Evolutionary conservation across 1,140 invertebrate species (phyloP).

Genomic region (Cepaea nemoralis): DNA sequence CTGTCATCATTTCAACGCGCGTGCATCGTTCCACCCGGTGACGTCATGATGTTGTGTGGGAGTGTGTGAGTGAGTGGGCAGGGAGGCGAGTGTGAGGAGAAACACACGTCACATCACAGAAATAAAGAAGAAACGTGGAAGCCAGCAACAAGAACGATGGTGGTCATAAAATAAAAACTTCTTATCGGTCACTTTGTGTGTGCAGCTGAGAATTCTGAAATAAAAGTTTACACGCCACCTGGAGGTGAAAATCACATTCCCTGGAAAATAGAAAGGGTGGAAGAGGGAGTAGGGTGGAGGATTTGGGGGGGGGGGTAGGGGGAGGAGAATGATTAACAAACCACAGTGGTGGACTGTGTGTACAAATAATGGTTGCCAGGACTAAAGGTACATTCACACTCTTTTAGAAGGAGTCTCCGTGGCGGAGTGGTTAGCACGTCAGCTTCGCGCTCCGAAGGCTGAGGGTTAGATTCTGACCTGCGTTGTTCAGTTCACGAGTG

Average conservation of each 20-base stretch:
- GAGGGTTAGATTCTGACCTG: too few species aligned
- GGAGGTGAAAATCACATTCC: not conserved
- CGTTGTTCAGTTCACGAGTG: too few species aligned
- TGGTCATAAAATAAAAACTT: not conserved
- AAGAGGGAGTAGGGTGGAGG: too few species aligned
- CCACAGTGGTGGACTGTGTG: too few species aligned
- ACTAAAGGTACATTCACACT: too few species aligned
- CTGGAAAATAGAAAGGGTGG: too few species aligned
- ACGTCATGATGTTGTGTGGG: not conserved
- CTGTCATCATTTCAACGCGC: not conserved
- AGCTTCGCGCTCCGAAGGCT: too few species aligned
- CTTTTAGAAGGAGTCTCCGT: too few species aligned
- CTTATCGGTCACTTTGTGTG: not conserved
- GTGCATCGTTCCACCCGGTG: not conserved
- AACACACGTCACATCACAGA: not conserved
- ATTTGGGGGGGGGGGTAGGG: too few species aligned
- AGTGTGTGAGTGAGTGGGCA: not conserved
- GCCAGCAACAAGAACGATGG: not conserved
- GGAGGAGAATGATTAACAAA: too few species aligned
- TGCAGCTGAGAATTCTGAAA: not conserved
- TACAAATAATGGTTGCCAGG: too few species aligned
- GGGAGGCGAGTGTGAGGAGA: not conserved
- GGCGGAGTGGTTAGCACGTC: too few species aligned
- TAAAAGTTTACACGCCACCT: not conserved
- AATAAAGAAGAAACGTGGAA: not conserved